Evolutionary conservation across 1,140 invertebrate genomes (phyloP), one percentile per base, ranked within the genome.

Genomic region (Venustaconcha ellipsiformis): DNA sequence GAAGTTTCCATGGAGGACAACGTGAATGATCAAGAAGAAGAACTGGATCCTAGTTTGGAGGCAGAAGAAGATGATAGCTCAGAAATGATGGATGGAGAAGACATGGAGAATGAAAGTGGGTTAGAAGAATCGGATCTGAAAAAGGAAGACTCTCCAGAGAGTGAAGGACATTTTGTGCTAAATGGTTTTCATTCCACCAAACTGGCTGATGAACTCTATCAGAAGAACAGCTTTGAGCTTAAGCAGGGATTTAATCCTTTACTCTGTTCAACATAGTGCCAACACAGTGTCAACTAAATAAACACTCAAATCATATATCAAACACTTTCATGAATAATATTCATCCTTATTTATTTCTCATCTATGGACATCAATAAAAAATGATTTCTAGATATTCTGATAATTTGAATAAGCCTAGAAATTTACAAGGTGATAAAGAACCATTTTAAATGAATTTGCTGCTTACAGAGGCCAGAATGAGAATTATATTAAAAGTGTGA

Each of bases 1-100:
- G 65, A 86, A 97, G 84, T 64, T 14, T 48, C 37, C 37, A 59
- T 75, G 55, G 82, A 85, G 68, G 67, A 67, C 60, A 74, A 72
- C 18, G 72, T 74, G 13, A 82, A 83, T 15, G 65, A 73, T 2
- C 72, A 78, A 30, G 78, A 82, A 18, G 74, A 79, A 12, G 63
- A 77, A 62, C 69, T 76, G 66, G 76, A 68, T 23, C 76, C 58
- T 63, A 74, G 76, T 20, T 70, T 70, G 20, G 80, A 80, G 14
- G 78, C 70, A 59, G 80, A 78, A 6, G 81, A 83, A 11, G 82
- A 80, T 60, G 65, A 60, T 48, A 60, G 37, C 26, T 75, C 67
- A 14, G 58, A 57, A 14, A 77, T 72, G 57, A 72, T 70, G 58
- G 68, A 70, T 37, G 64, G 56, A 15, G 66, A 72, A 67, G 62